phyloP scores from a whole-genome alignment of 2,113 vertebrate species.

The Lasiurus cinereus region DNA sequence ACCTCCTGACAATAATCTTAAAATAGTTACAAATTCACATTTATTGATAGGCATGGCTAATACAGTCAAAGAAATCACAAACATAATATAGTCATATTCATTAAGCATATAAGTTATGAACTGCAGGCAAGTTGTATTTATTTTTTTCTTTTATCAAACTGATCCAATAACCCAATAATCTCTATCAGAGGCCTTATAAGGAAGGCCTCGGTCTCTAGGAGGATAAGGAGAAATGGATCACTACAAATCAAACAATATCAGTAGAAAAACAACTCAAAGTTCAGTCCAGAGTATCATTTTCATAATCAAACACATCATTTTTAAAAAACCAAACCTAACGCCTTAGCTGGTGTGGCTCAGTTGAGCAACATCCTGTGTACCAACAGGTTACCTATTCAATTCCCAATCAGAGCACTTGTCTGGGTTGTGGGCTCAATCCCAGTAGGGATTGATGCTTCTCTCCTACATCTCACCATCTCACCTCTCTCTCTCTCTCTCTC shows the following conservation, averaged over 20 bases:
- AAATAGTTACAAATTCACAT: conserved; percentile 55
- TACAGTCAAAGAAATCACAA: background rate
- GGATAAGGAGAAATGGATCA: background rate
- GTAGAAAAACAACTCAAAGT: conserved; percentile 53
- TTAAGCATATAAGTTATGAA: background rate
- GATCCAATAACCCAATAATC: background rate
- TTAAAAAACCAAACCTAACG: background rate
- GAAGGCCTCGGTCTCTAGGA: background rate
- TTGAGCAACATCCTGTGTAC: too few relatives aligned
- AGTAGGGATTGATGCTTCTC: too few relatives aligned
- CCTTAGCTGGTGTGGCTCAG: too few relatives aligned
- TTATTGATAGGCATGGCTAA: background rate
- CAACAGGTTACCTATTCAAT: too few relatives aligned
- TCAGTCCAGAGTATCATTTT: conserved; percentile 1
- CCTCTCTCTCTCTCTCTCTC: too few relatives aligned
- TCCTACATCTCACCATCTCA: too few relatives aligned
- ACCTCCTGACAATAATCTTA: background rate
- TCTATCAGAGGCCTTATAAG: background rate
- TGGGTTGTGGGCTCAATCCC: too few relatives aligned
- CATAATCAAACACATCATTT: conserved; percentile 25
- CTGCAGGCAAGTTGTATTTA: background rate
- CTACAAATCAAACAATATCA: background rate
- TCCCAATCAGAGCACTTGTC: too few relatives aligned
- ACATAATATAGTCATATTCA: background rate
- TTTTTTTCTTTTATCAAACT: background rate